These are phyloP conservation scores for Chelonia mydas DNA, from an alignment of 2,797 vertebrate genomes.

Conservation along the genomic window DNA sequence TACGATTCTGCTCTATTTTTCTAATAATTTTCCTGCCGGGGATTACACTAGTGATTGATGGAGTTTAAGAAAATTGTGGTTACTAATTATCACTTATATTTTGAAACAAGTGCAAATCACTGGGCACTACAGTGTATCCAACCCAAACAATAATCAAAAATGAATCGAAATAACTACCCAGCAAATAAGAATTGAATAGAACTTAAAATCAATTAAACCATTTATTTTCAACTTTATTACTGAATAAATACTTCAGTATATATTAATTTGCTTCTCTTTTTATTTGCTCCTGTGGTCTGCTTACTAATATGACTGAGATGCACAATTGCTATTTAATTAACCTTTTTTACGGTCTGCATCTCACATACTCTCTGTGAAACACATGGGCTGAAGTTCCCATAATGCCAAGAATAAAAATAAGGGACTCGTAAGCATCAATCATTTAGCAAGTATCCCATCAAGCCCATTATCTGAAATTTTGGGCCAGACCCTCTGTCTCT, in stretches of 20 bases:
- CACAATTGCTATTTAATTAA: constrained; percentile 70
- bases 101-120: constrained; percentile 27
- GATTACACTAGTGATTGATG: constrained; percentile 2
- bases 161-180: constrained; percentile 32
- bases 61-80: constrained; percentile 13
- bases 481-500: background rate
- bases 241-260: constrained; percentile 57
- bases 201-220: constrained; percentile 68
- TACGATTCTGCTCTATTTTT: background rate
- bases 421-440: constrained; percentile 41
- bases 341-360: constrained; percentile 57
- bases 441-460: constrained; percentile 4
- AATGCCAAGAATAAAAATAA: constrained; percentile 56
- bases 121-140: constrained; percentile 8
- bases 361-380: constrained; percentile 23
- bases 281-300: constrained; percentile 31
- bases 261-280: constrained; percentile 67
- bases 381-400: constrained; percentile 10
- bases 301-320: constrained; percentile 49
- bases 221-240: constrained; percentile 62
- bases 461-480: constrained; percentile 51
- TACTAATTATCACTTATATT: constrained; percentile 46
- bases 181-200: constrained; percentile 49
- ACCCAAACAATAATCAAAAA: constrained; percentile 33
- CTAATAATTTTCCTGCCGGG: constrained; percentile 4